phyloP scores from a whole-genome alignment of 2,113 vertebrate species.

The Anolis carolinensis region DNA sequence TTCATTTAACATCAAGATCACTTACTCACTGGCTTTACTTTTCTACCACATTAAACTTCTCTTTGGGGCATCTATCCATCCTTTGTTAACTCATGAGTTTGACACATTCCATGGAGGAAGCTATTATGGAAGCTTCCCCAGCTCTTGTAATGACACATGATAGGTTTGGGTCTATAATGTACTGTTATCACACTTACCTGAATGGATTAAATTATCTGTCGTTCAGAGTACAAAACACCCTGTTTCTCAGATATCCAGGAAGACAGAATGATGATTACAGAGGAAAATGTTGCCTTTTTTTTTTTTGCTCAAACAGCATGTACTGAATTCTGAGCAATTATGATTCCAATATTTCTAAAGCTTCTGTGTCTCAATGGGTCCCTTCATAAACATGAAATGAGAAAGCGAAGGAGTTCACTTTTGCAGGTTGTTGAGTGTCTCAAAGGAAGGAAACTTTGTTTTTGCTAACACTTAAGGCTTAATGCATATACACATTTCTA shows the following conservation, averaged over 20 bases:
- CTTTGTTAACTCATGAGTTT: slow-evolving; percentile 32
- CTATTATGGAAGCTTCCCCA: slow-evolving; percentile 1
- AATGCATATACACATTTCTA: not conserved
- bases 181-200: slow-evolving; percentile 25
- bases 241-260: slow-evolving; percentile 28
- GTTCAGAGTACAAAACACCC: slow-evolving; percentile 34
- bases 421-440: not conserved
- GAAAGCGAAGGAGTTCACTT: not conserved
- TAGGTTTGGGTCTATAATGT: not conserved
- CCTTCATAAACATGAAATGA: slow-evolving; percentile 1
- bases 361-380: slow-evolving; percentile 29
- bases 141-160: slow-evolving; percentile 29
- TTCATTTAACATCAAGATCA: slow-evolving; percentile 22
- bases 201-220: slow-evolving; percentile 22
- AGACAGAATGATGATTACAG: slow-evolving; percentile 31
- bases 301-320: slow-evolving; percentile 36
- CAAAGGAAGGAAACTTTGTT: not conserved
- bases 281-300: slow-evolving; percentile 45
- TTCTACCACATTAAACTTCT: slow-evolving; percentile 9
- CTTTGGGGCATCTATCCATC: slow-evolving; percentile 21
- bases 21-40: slow-evolving; percentile 17
- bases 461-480: not conserved
- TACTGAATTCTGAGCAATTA: slow-evolving; percentile 38
- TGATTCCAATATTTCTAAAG: slow-evolving; percentile 64
- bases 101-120: not conserved